phyloP scores from a whole-genome alignment of 2,888 invertebrate genomes.

The Eupithecia vulgata region DNA sequence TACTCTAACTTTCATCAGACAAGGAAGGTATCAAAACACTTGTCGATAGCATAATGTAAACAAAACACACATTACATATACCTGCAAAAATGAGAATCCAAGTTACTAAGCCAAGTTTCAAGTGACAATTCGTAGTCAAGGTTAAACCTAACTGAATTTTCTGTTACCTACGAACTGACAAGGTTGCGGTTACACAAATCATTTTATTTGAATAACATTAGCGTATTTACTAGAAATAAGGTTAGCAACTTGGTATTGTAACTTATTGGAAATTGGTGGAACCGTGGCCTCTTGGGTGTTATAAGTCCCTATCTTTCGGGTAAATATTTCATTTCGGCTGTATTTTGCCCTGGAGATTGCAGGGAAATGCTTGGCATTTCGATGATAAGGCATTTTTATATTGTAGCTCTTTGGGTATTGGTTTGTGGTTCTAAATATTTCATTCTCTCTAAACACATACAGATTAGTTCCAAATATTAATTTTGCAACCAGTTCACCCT shows the following conservation, averaged over 20 bases:
- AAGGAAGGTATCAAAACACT: background rate
- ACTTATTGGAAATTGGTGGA: slow-evolving; percentile 24
- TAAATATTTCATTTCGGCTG: slow-evolving; percentile 28
- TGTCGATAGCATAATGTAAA: background rate
- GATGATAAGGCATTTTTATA: slow-evolving; percentile 20
- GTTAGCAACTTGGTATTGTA: slow-evolving; percentile 26
- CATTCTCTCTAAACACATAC: background rate
- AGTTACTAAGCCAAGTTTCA: background rate
- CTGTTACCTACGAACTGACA: background rate
- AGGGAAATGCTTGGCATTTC: slow-evolving; percentile 7
- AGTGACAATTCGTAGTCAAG: background rate
- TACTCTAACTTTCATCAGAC: background rate
- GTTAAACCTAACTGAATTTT: slow-evolving; percentile 2
- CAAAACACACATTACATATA: background rate
- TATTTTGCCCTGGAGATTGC: slow-evolving; percentile 15
- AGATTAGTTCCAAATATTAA: too few relatives aligned
- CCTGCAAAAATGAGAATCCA: background rate
- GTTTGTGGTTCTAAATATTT: background rate
- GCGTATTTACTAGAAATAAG: slow-evolving; percentile 39
- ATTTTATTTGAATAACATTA: slow-evolving; percentile 40
- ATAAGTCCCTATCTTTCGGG: slow-evolving; percentile 22
- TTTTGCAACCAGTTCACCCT: too few relatives aligned
- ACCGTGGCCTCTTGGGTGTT: slow-evolving; percentile 20
- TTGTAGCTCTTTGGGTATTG: slow-evolving; percentile 7
- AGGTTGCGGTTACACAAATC: slow-evolving; percentile 41